Base-by-base conservation (phyloP, 2,797 vertebrate species). In the Hydrophis major region DNA sequence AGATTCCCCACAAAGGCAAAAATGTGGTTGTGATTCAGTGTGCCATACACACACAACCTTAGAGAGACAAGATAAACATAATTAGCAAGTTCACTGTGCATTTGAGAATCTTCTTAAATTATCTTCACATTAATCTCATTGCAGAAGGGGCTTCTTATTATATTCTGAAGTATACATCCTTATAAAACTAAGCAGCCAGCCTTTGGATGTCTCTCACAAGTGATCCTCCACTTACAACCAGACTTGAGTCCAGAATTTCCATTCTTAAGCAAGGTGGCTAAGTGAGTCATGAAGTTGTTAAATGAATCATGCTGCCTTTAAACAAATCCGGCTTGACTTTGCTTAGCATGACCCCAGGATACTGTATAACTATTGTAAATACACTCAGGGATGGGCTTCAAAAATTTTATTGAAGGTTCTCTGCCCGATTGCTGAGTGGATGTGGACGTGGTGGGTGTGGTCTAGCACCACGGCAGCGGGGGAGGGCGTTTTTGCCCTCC, bases 71-170 rank as follows among this genome's bases (percentile, higher is more conserved):
- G 88, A n/a, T 63, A 42, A 78, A 42, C 8, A 78, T 22, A 42
- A 42, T 78, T 78, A 42, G 37, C 74, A 11, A 78, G 60, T 28
- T 8, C 27, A 0, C 57, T 32, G 86, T 2, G 78, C 6, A 61
- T 50, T n/a, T 91, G 3, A 53, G 60, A 47, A 60, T 61, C n/a
- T n/a, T 50, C 42, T 86, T 12, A 86, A 86, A 53, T 20, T 25
- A 47, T 32, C 32, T n/a, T 32, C 16, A 37, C 16, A n/a, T 32
- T 32, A 22, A 32, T 88, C 56, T 16, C 11, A 60, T 14, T 28
- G 89, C 4, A 32, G 25, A 32, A 57, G 1, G 22, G 22, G 50
- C 18, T 87, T 59, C 63, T 32, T 0, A 0, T 87, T 89, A 13
- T 88, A 28, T 20, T 86, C 5, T 74, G 0, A 4, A 7, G 32